Conservation (phyloP, 37 sponge, comb jelly and placozoan species). For the Lycopodina hypogea region DNA sequence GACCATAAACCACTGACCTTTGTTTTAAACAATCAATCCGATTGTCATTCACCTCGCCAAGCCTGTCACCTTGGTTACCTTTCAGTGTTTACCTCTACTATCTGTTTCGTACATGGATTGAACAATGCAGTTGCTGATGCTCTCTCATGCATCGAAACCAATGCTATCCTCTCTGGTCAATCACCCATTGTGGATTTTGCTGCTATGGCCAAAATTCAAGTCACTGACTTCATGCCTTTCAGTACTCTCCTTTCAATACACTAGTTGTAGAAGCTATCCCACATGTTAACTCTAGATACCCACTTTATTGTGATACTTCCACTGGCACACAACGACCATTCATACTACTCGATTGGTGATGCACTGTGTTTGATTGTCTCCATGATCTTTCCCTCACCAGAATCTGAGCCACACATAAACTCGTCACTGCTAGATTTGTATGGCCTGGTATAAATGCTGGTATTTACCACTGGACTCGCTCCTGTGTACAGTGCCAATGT, state of each 20-base stretch:
- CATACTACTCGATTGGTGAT: conserved; percentile 38
- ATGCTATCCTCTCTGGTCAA: conserved; percentile 35
- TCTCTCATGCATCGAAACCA: conserved; percentile 52
- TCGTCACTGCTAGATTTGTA: conserved; percentile 49
- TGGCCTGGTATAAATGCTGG: conserved; percentile 74
- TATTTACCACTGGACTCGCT: conserved; percentile 49
- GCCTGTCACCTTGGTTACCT: conserved; percentile 56
- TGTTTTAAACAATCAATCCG: conserved; percentile 19
- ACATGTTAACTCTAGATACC: conserved; percentile 5
- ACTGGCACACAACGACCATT: conserved; percentile 57
- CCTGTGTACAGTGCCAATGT: conserved; percentile 58
- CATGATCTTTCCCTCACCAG: conserved; percentile 60
- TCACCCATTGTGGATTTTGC: conserved; percentile 38
- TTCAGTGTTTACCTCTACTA: conserved; percentile 58
- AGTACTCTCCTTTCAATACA: conserved; percentile 22
- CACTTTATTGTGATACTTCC: conserved; percentile 47
- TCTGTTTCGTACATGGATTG: conserved; percentile 46
- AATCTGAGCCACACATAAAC: conserved; percentile 52
- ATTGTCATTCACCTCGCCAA: conserved; percentile 55
- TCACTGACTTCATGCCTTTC: conserved; percentile 34
- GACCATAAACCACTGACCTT: conserved; percentile 66
- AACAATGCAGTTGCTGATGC: conserved; percentile 67
- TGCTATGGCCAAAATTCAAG: conserved; percentile 48
- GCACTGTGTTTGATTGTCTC: conserved; percentile 50
- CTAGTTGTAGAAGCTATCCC: conserved; percentile 40